Evolutionary conservation across 2,113 vertebrate species (phyloP).

Genomic region (Cichladusa arquata): DNA sequence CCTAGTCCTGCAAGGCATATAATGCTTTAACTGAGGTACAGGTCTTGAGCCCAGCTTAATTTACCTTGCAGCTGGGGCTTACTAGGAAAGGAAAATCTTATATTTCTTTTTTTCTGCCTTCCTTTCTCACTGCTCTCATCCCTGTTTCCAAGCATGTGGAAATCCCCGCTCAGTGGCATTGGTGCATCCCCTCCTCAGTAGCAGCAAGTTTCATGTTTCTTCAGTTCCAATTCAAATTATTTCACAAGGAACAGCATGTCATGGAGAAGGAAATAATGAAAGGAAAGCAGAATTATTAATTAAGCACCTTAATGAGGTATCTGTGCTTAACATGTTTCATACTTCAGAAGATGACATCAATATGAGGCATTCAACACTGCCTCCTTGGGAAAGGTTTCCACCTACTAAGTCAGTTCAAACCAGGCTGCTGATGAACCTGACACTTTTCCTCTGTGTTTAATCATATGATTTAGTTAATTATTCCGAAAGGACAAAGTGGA

Average conservation of each 20-base stretch:
- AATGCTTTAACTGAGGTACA: background rate
- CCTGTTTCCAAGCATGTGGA: background rate
- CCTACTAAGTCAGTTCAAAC: background rate
- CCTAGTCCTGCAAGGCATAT: background rate
- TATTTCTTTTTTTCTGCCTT: background rate
- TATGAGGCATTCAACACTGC: background rate
- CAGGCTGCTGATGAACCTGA: background rate
- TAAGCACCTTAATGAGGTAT: background rate
- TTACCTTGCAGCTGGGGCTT: background rate
- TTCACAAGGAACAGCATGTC: background rate
- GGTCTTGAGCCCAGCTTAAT: background rate
- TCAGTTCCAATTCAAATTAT: background rate
- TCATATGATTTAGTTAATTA: background rate
- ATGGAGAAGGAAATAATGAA: background rate
- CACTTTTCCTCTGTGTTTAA: background rate
- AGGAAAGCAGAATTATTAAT: background rate
- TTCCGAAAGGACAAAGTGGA: background rate
- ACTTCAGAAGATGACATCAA: background rate
- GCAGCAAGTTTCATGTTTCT: background rate
- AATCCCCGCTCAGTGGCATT: accelerated
- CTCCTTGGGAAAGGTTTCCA: background rate
- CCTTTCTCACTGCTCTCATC: background rate
- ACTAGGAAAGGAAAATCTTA: background rate
- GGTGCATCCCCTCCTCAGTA: background rate
- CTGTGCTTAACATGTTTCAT: background rate